Evolutionary conservation across 2,113 vertebrate genomes (phyloP).

Genomic region (rat (Rattus norvegicus)): GRCr8 NC_086033.1:71850501-71851000

Average conservation of each 20-base stretch:
- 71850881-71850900: not conserved
- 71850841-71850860: not conserved
- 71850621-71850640: not conserved
- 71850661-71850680: not conserved
- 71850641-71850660: not conserved
- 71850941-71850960: not conserved
- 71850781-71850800: not conserved
- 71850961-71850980: not conserved
- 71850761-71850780: not conserved
- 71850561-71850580: not conserved
- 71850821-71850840: not conserved
- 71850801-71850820: not conserved
- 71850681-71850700: not conserved
- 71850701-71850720: not conserved
- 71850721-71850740: not conserved
- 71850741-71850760: not conserved
- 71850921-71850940: not conserved
- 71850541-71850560: not conserved
- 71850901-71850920: not conserved
- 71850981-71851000: not conserved
- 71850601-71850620: not conserved
- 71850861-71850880: not conserved
- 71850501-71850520: not conserved
- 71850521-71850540: constrained; percentile 29
- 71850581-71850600: not conserved